Evolutionary conservation across 1,140 invertebrate genomes (phyloP).

Genomic region (Neuroterus valhalla): DNA sequence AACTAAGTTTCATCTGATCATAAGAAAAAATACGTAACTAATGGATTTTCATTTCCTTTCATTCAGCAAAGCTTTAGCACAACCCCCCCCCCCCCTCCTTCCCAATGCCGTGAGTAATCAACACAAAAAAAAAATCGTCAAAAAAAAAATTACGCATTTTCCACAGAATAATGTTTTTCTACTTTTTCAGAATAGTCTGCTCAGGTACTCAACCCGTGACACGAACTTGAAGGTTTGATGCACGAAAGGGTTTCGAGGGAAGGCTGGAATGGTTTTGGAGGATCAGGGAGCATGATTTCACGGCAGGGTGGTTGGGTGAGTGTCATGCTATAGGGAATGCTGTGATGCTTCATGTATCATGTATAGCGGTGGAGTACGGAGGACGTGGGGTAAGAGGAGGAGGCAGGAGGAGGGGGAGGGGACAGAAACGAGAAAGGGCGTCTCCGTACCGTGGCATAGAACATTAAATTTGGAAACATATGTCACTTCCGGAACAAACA

Average conservation of each 20-base stretch:
- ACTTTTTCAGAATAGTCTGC: background rate
- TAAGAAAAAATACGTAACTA: no score
- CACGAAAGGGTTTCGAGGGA: slow-evolving; percentile 30
- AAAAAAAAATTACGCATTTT: no score
- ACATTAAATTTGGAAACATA: slow-evolving; percentile 46
- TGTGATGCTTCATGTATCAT: slow-evolving; percentile 66
- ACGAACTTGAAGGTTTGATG: slow-evolving; percentile 12
- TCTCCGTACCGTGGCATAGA: slow-evolving; percentile 41
- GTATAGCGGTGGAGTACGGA: slow-evolving; percentile 43
- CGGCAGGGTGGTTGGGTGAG: slow-evolving; percentile 66
- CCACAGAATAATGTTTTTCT: background rate
- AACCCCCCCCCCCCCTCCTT: no score
- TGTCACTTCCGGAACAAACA: slow-evolving; percentile 38
- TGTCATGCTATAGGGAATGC: slow-evolving; percentile 64
- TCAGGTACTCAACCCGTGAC: slow-evolving; percentile 3
- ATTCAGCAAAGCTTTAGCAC: no score
- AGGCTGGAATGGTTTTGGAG: slow-evolving; percentile 35
- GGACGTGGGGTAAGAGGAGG: background rate
- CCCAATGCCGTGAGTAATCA: no score
- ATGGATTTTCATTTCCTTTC: no score
- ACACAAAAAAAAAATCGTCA: no score
- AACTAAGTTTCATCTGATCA: no score
- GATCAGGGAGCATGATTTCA: slow-evolving; percentile 66
- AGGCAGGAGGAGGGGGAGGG: background rate
- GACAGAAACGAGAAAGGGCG: slow-evolving; percentile 38